Evolutionary conservation across 2,888 invertebrate species (phyloP).

Genomic region (Deroplatys truncata): DNA sequence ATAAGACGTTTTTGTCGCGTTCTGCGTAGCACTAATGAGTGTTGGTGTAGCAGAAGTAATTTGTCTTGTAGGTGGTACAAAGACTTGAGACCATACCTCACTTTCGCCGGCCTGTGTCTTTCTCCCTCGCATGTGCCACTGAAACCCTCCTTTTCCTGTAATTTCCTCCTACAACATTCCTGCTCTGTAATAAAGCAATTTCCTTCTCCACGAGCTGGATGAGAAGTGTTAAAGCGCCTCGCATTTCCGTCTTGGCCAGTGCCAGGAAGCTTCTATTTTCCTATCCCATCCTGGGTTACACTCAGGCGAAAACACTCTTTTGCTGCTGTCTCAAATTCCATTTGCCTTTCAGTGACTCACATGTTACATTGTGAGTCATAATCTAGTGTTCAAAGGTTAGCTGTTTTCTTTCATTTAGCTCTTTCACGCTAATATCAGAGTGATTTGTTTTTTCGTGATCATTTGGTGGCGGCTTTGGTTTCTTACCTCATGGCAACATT

Average conservation of each 20-base stretch:
- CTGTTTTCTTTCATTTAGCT: too few species aligned
- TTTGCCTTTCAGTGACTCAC: neutral
- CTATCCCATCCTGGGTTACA: neutral
- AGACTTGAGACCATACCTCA: neutral
- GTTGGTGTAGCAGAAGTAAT: neutral
- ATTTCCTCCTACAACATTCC: neutral
- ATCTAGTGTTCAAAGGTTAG: too few species aligned
- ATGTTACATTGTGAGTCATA: too few species aligned
- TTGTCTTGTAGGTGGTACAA: neutral
- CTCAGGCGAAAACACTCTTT: neutral
- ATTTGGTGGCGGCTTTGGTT: too few species aligned
- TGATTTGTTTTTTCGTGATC: too few species aligned
- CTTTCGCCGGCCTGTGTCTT: neutral
- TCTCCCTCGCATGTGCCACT: neutral
- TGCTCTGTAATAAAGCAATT: neutral
- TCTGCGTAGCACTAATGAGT: neutral
- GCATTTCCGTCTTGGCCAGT: neutral
- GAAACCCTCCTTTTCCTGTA: neutral
- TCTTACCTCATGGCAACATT: too few species aligned
- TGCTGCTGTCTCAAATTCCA: neutral
- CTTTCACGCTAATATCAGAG: too few species aligned
- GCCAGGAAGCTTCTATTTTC: neutral
- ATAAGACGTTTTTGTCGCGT: too few species aligned
- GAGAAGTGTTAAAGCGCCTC: neutral
- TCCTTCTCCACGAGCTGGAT: neutral